A percentile compares a stretch with the other conserved stretches of the same genome.
These are phyloP conservation scores for Nemurella pictetii DNA, from an alignment of 2,888 invertebrate genomes.

Conservation along the genomic window DNA sequence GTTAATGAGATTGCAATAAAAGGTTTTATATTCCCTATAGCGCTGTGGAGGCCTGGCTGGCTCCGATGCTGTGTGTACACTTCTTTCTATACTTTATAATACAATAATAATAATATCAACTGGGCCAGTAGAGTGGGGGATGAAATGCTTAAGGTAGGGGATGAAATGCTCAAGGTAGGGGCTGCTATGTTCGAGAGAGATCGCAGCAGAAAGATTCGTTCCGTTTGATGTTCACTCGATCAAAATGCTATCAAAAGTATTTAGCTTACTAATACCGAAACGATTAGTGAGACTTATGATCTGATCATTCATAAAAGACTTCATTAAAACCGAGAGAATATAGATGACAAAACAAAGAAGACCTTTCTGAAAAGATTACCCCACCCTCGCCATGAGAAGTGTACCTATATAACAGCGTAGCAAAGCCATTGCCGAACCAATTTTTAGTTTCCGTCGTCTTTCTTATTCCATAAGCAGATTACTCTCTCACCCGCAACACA, in stretches of 20 bases:
- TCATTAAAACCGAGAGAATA: background rate
- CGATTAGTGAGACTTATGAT: background rate
- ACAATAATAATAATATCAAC: background rate
- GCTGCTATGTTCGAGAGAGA: background rate
- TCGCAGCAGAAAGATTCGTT: background rate
- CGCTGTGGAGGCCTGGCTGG: too few relatives aligned
- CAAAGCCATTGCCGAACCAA: background rate
- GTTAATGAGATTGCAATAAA: slow-evolving; percentile 29
- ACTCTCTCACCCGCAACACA: background rate
- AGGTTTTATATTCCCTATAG: slow-evolving; percentile 4
- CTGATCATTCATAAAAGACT: background rate
- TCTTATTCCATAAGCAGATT: background rate
- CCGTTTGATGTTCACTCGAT: background rate
- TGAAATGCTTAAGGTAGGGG: background rate
- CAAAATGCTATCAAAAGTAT: background rate
- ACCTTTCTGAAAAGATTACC: background rate
- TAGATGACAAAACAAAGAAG: background rate
- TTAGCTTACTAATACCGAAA: background rate
- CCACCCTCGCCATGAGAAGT: too few relatives aligned
- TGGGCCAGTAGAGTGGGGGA: background rate
- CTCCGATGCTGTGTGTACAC: background rate
- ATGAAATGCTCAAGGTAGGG: background rate
- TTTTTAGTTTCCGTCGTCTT: background rate
- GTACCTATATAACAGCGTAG: background rate
- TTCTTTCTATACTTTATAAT: background rate